Evolutionary conservation across 2,797 vertebrate genomes (phyloP), one percentile per base, ranked within the genome.

Genomic region (Lacerta bilineata): DNA sequence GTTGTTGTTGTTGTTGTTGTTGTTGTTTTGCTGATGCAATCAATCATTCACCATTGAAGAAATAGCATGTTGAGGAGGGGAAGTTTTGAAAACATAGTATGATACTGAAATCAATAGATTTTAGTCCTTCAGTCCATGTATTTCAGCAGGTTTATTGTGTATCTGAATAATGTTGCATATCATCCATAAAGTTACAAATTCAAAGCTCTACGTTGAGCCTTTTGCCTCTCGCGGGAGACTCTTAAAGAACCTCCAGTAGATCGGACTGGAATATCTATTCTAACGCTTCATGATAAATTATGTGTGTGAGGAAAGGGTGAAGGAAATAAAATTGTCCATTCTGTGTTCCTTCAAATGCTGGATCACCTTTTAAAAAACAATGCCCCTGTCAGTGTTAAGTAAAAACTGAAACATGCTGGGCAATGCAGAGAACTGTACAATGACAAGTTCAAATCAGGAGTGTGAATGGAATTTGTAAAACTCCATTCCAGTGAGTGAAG

Each of bases 401-500:
- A 33, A 39, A 61, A 79, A 7, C 17, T 33, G 43, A 36, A 82
- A 87, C 25, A 55, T 13, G 27, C 20, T 43, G 23, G 20, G 25
- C 66, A 75, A 23, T 84, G 77, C 6, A 50, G 25, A 43, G 36
- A 29, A 23, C 25, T 81, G n/a, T 76, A 43, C 33, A 89, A 74
- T 15, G 20, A 36, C 5, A 81, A 41, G 20, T 76, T 82, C 61
- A 59, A 55, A 50, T 36, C 41, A 25, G 41, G 33, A 76, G 55
- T 33, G 36, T 0, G 27, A 92, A 71, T 61, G 36, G 87, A 82
- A 80, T 17, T 83, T 90, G 83, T 13, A 83, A 81, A 80, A 27
- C 0, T 68, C 61, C 90, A 33, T 76, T 85, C 87, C 76, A n/a
- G 79, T 15, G 90, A 87, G 82, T 86, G 88, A 69, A 86, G 64